phyloP scores from a whole-genome alignment of 2,113 vertebrate species.

The Chiloscyllium plagiosum region DNA sequence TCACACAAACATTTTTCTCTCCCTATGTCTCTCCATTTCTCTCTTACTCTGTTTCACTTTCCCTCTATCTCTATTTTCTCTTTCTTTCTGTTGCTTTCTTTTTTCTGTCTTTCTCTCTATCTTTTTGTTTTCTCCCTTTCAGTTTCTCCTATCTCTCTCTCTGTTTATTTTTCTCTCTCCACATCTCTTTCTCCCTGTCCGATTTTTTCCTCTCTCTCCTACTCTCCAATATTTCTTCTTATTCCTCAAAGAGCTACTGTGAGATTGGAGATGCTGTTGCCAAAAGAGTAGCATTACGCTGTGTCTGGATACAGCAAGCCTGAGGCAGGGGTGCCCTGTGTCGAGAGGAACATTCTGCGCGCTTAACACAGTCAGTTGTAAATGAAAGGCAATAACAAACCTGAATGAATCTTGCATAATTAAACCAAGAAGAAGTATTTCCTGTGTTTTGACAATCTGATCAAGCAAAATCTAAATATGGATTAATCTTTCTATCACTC shows the following conservation, averaged over 20 bases:
- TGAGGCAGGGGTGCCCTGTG: not conserved
- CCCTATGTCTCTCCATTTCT: too few relatives aligned
- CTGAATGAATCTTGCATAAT: not conserved
- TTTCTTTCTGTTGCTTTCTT: too few relatives aligned
- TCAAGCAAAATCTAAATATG: not conserved
- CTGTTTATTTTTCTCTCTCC: not conserved
- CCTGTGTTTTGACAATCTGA: slow-evolving; percentile 9
- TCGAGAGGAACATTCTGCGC: not conserved
- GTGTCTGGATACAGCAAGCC: not conserved
- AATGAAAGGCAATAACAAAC: not conserved
- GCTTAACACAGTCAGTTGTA: not conserved
- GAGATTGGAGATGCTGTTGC: not conserved
- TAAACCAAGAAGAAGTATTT: not conserved
- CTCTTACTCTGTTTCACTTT: too few relatives aligned
- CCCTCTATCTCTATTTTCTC: too few relatives aligned
- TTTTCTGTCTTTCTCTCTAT: not conserved
- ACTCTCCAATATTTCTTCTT: not conserved
- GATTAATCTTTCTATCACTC: not conserved
- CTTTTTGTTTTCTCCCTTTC: not conserved
- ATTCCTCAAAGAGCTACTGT: not conserved
- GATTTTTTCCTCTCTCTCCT: not conserved
- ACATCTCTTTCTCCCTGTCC: not conserved
- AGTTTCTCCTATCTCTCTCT: not conserved
- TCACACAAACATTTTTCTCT: too few relatives aligned
- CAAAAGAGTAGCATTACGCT: not conserved